Base-by-base conservation (phyloP, 1,140 invertebrate genomes). In the Nymphalis io region DNA sequence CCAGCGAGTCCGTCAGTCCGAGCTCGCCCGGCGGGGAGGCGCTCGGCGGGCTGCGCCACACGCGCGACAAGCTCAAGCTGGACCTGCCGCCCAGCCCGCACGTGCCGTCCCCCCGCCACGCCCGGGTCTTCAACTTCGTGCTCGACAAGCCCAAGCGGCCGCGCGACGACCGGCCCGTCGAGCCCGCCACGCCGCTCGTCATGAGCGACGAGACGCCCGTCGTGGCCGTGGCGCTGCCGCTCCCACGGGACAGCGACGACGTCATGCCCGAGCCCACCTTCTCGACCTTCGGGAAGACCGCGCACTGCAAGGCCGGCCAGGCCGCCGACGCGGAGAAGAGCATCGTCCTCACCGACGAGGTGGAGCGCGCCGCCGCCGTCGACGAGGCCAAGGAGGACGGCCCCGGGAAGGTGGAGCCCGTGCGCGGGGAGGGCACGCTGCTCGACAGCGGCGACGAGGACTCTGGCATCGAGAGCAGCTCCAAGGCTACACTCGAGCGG, bases 1-100 rank as follows among this genome's bases (percentile, higher is more conserved):
- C 88, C 20, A 86, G 86, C 60, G 87, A 89, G 51, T 89, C 85
- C 0, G 86, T 85, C 13, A 88, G 85, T 53, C 87, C 88, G 1
- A 84, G 83, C 69, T 90, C 88, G 2, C 90, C 90, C 0, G 83
- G 85, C 13, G 83, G 78, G 15, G 82, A 82, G 44, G 84, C 84
- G 15, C 83, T 96, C 15, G 95, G 95, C n/a, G 95, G 95, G 20
- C 83, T 96, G 13, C 88, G 95, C 39, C 95, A 96, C 78, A 96
- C 95, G 1, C 89, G 95, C 69, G 94, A 95, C 80, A 93, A 93
- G 72, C 91, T 96, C 15, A 96, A 95, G 80, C 90, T 96, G 5
- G 95, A 96, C 87, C 87, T 96, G 46, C 93, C 93, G 6, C 93
- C 93, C 4, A 92, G 89, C 80, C 93, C 93, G 4, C 83, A 82